These are phyloP conservation scores for Nebria ingens DNA, from an alignment of 1,140 invertebrate species.

Conservation along the genomic window DNA sequence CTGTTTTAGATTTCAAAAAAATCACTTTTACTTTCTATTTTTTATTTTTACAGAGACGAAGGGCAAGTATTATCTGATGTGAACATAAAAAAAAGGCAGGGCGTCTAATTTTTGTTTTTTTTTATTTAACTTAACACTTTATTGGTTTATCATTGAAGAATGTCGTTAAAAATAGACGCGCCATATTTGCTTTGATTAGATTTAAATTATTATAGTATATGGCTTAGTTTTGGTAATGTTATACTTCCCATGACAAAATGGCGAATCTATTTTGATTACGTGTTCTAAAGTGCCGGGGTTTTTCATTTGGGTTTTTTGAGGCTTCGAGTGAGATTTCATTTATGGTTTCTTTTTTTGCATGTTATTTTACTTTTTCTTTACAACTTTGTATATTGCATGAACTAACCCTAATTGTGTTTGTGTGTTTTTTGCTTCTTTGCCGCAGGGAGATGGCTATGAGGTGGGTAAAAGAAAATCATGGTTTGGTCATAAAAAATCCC, in stretches of 20 bases:
- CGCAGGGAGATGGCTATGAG: slow-evolving; percentile 61
- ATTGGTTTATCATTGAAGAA: too few relatives aligned
- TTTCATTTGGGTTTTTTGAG: too few relatives aligned
- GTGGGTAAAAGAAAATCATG: slow-evolving; percentile 38
- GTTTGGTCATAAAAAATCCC: not conserved
- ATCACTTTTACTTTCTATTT: too few relatives aligned
- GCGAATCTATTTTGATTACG: too few relatives aligned
- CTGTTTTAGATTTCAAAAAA: too few relatives aligned
- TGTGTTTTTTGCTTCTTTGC: slow-evolving; percentile 24
- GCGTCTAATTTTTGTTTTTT: not conserved
- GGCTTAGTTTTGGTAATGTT: slow-evolving; percentile 26
- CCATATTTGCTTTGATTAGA: not conserved
- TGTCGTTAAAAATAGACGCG: too few relatives aligned
- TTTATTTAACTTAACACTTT: too few relatives aligned
- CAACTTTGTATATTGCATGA: not conserved
- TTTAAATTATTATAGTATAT: not conserved
- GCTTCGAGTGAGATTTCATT: too few relatives aligned
- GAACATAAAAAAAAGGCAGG: slow-evolving; percentile 25
- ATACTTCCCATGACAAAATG: slow-evolving; percentile 32
- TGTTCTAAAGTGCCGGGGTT: too few relatives aligned
- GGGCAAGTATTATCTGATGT: slow-evolving; percentile 32
- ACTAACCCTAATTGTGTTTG: slow-evolving; percentile 18
- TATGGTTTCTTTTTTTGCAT: too few relatives aligned
- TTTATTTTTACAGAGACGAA: slow-evolving; percentile 34
- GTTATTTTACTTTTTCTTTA: too few relatives aligned